Evolutionary conservation across 1,140 invertebrate species (phyloP), one percentile per base, ranked within the genome.

Genomic region (Cydia strobilella): DNA sequence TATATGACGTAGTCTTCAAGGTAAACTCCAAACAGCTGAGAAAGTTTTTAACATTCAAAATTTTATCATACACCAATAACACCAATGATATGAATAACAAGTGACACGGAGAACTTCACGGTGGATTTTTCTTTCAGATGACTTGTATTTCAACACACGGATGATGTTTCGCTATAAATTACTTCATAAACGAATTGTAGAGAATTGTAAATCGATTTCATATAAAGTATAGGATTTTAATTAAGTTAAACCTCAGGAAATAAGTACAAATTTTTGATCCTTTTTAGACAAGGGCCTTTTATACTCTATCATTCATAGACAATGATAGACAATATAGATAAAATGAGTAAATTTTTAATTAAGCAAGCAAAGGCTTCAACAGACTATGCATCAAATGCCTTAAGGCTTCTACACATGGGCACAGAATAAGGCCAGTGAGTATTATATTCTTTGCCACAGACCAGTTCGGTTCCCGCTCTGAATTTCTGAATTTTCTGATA

Each of bases 71-170:
- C 51, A 59, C 54, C n/a, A 27, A 39, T 25, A n/a, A 69, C 51
- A 59, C 54, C n/a, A 27, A 39, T 25, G 31, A 18, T 39, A 35
- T 35, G 31, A 69, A 35, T 69, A 35, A 42, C 65, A 69, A 69
- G n/a, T 69, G n/a, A 69, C 65, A 69, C 12, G n/a, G 35, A 59
- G 20, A 59, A 59, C 54, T 59, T 59, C 54, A 59, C 54, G n/a
- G 15, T 59, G 3, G 54, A 59, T 59, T 59, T 59, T 23, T 12
- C 20, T 23, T 9, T 20, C 15, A 59, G 4, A 20, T 20, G 6
- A 18, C n/a, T 59, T 59, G 3, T 18, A 9, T 20, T 59, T 59
- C n/a, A 23, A 59, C 54, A 59, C 20, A 59, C 9, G 54, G 54
- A 23, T 59, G 54, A 18, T 12, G 5, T 59, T 23, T 23, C 10